Evolutionary conservation across 2,797 vertebrate species (phyloP).

Genomic region (Sebastes hubbsi): DNA sequence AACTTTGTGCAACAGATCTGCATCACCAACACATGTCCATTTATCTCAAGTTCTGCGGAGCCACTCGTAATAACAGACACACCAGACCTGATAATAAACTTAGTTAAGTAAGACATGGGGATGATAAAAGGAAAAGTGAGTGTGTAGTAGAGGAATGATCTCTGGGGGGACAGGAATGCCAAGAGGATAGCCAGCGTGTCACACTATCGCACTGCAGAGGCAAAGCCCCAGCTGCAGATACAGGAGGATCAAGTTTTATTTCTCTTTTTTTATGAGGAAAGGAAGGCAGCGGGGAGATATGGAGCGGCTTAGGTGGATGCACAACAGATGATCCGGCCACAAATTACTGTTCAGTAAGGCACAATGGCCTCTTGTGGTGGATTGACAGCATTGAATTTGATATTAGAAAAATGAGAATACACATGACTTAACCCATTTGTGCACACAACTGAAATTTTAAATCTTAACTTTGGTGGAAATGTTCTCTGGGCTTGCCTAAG

Average conservation of each 20-base stretch:
- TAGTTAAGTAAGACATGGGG: background rate
- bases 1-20: background rate
- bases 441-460: too few species aligned
- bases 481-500: too few species aligned
- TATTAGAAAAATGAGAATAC: background rate
- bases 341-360: conserved; percentile 14
- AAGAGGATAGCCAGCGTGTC: conserved; percentile 48
- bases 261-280: conserved; percentile 67
- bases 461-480: too few species aligned
- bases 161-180: conserved; percentile 40
- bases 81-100: background rate
- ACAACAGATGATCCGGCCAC: conserved; percentile 20
- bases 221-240: conserved; percentile 58
- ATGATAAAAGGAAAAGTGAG: conserved; percentile 32
- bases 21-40: background rate
- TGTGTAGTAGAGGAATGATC: conserved; percentile 20
- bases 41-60: background rate
- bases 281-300: conserved; percentile 38
- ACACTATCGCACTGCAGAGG: conserved; percentile 52
- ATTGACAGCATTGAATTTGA: conserved; percentile 16
- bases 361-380: conserved; percentile 72
- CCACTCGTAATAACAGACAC: background rate
- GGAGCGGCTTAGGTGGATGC: conserved; percentile 23
- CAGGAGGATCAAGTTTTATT: conserved; percentile 72
- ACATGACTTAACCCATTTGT: background rate